Percentiles rank a stretch among this genome's conserved stretches.
Conservation (phyloP, 2,113 vertebrate genomes). For the Acanthochromis polyacanthus region DNA sequence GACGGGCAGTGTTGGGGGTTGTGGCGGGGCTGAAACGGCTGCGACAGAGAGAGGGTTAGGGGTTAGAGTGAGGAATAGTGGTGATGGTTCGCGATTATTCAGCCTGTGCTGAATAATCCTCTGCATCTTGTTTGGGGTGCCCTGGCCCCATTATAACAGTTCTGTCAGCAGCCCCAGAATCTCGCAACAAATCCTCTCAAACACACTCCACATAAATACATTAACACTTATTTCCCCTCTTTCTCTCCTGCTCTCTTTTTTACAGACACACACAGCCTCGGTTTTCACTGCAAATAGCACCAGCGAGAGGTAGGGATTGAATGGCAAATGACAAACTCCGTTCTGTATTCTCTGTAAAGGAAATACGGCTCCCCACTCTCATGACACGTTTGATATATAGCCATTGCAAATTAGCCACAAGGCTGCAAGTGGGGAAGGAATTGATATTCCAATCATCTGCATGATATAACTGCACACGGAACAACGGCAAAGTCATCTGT, state of each 20-base stretch:
- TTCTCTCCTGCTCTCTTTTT: conserved; percentile 10
- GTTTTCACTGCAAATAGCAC: conserved; percentile 46
- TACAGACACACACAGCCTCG: conserved; percentile 7
- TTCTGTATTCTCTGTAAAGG: conserved; percentile 44
- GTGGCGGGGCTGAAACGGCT: conserved; percentile 52
- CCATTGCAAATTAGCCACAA: conserved; percentile 72
- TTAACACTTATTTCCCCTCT: conserved; percentile 41
- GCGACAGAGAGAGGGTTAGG: conserved; percentile 30
- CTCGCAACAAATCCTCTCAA: conserved; percentile 32
- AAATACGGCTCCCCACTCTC: conserved; percentile 48
- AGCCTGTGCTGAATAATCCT: conserved; percentile 56
- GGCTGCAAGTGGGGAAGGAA: conserved; percentile 64
- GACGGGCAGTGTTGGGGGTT: conserved; percentile 6
- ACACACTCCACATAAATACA: conserved; percentile 41
- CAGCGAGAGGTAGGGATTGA: conserved; percentile 30
- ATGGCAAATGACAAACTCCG: conserved; percentile 58
- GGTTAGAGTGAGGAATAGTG: conserved; percentile 26
- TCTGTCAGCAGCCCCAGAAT: conserved; percentile 42
- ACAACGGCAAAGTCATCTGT: conserved; percentile 74
- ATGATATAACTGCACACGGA: conserved; percentile 71
- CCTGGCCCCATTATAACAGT: conserved; percentile 23
- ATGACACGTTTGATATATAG: conserved; percentile 70
- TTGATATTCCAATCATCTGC: conserved; percentile 79
- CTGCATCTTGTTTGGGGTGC: conserved; percentile 64
- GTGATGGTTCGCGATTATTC: conserved; percentile 66